Percentiles rank a stretch among this genome's conserved stretches.
Evolutionary conservation across 2,797 vertebrate genomes (phyloP).

Genomic region (Eupleurogrammus muticus): DNA sequence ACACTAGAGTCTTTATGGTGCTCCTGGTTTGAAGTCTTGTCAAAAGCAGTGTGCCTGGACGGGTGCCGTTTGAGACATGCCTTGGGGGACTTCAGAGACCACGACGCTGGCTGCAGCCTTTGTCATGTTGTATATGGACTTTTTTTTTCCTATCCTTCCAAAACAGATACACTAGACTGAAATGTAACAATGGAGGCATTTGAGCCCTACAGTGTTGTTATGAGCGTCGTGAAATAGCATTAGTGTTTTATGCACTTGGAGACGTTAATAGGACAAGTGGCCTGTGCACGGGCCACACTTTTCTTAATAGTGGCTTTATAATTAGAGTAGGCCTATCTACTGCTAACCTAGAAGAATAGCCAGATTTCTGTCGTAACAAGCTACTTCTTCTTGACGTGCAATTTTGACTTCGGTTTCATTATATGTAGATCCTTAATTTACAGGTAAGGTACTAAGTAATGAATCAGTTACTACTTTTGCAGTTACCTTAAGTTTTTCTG

Average conservation of each 20-base stretch:
- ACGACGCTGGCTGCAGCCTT: slow-evolving; percentile 27
- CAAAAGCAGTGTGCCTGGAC: slow-evolving; percentile 43
- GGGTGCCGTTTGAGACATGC: slow-evolving; percentile 49
- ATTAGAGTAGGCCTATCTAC: slow-evolving; percentile 60
- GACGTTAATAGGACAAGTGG: slow-evolving; percentile 66
- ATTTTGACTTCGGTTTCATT: slow-evolving; percentile 57
- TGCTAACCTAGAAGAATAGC: slow-evolving; percentile 60
- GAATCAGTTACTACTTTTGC: slow-evolving; percentile 44
- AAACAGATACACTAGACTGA: slow-evolving; percentile 63
- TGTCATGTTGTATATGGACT: slow-evolving; percentile 57
- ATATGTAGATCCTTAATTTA: slow-evolving; percentile 59
- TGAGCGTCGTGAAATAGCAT: slow-evolving; percentile 73
- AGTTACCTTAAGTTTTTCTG: slow-evolving; percentile 28
- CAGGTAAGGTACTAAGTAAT: slow-evolving; percentile 58
- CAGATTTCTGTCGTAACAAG: slow-evolving; percentile 45
- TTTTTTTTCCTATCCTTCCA: slow-evolving; percentile 38
- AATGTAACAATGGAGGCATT: slow-evolving; percentile 50
- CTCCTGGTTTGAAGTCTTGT: slow-evolving; percentile 39
- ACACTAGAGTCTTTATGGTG: slow-evolving; percentile 45
- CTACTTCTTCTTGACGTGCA: slow-evolving; percentile 65
- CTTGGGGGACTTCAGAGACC: slow-evolving; percentile 34
- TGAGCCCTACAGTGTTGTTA: slow-evolving; percentile 70
- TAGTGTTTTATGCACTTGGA: slow-evolving; percentile 69
- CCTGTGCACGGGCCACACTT: slow-evolving; percentile 44
- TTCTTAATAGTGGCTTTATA: slow-evolving; percentile 54